phyloP scores from a whole-genome alignment of 2,888 invertebrate species.

The Heliconius charithonia region DNA sequence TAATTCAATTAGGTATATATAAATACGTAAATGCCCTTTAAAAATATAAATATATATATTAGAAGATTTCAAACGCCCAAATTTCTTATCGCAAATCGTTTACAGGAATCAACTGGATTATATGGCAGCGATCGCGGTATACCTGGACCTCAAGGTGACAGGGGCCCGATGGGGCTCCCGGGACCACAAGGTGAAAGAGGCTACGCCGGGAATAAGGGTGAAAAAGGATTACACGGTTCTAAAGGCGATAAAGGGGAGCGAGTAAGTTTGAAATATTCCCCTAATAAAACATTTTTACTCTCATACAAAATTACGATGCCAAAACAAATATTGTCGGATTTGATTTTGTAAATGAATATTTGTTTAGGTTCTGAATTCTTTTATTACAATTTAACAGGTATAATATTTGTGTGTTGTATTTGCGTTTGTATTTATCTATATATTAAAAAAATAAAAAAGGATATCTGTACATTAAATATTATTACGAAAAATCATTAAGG shows the following conservation, averaged over 20 bases:
- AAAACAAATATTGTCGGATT: constrained; percentile 30
- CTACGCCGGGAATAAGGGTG: constrained; percentile 84
- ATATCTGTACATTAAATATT: too few relatives aligned
- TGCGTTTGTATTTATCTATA: background rate
- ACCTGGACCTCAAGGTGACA: constrained; percentile 87
- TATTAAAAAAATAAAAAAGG: too few relatives aligned
- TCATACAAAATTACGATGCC: constrained; percentile 17
- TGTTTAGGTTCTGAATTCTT: constrained; percentile 24
- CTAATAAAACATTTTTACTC: constrained; percentile 28
- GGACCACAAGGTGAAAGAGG: constrained; percentile 88
- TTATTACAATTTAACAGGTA: constrained; percentile 12
- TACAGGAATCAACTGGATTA: constrained; percentile 79
- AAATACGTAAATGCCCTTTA: too few relatives aligned
- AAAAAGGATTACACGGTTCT: constrained; percentile 84
- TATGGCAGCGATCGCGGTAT: constrained; percentile 84
- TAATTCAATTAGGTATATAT: too few relatives aligned
- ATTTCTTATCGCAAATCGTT: constrained; percentile 35
- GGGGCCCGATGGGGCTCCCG: constrained; percentile 86
- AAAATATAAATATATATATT: too few relatives aligned
- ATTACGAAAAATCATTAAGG: too few relatives aligned
- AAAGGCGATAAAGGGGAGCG: constrained; percentile 90
- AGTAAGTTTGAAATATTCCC: constrained; percentile 74
- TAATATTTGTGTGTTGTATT: background rate
- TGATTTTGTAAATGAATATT: constrained; percentile 35
- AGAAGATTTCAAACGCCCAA: background rate